These are phyloP conservation scores for Limnephilus lunatus DNA, from an alignment of 2,888 invertebrate genomes.

Conservation along the genomic window DNA sequence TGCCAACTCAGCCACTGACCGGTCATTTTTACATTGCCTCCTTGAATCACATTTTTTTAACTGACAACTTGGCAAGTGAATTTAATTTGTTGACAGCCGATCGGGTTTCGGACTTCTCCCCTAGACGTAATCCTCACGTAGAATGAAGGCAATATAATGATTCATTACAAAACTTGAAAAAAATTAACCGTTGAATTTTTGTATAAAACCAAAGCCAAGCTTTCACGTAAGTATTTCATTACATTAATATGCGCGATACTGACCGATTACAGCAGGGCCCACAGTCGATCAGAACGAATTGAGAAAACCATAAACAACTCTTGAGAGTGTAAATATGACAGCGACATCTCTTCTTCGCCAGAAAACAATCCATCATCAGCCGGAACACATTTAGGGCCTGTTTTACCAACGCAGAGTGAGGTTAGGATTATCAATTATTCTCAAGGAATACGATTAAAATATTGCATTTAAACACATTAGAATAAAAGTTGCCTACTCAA, in stretches of 20 bases:
- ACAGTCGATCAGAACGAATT: conserved; percentile 19
- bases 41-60: too few species aligned
- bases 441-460: neutral
- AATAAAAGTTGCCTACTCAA: too few species aligned
- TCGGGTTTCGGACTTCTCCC: neutral
- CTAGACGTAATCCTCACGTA: too few species aligned
- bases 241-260: neutral
- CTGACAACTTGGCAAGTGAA: too few species aligned
- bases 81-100: neutral
- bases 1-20: too few species aligned
- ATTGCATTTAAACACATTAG: neutral
- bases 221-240: neutral
- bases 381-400: neutral
- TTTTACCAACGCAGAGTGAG: neutral
- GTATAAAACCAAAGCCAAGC: neutral
- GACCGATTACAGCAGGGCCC: neutral
- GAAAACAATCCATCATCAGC: conserved; percentile 37
- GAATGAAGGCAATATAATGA: neutral
- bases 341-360: conserved; percentile 36
- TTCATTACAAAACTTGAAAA: neutral
- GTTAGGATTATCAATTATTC: neutral
- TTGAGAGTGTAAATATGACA: conserved; percentile 57
- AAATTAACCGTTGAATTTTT: neutral
- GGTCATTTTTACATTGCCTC: too few species aligned
- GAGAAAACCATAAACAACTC: conserved; percentile 48